Evolutionary conservation across 1,140 invertebrate genomes (phyloP).

Genomic region (Nylanderia fulva): DNA sequence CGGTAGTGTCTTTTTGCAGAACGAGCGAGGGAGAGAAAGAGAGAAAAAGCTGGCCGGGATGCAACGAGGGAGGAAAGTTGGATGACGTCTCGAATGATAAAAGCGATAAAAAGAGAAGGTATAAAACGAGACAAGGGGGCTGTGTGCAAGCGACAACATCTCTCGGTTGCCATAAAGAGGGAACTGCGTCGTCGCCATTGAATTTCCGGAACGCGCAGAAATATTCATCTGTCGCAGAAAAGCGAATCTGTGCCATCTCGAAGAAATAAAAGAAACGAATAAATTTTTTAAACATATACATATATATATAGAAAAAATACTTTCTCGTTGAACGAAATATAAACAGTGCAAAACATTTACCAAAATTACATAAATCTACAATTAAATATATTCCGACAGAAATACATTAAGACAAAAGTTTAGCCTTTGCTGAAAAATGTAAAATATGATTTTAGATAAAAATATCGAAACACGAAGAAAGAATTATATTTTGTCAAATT

Average conservation of each 20-base stretch:
- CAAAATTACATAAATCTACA: neutral
- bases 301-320: neutral
- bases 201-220: constrained; percentile 68
- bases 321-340: neutral
- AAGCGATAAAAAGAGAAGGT: constrained; percentile 73
- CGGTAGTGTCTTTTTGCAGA: constrained; percentile 67
- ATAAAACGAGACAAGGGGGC: constrained; percentile 73
- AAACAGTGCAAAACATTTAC: neutral
- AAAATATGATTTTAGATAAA: neutral
- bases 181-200: constrained; percentile 58
- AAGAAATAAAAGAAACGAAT: constrained; percentile 39
- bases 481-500: neutral
- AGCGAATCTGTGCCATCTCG: constrained; percentile 43
- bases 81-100: constrained; percentile 74
- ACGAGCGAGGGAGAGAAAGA: neutral
- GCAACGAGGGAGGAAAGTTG: constrained; percentile 37
- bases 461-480: neutral
- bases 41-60: neutral
- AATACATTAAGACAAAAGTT: neutral
- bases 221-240: constrained; percentile 66
- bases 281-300: neutral
- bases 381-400: neutral
- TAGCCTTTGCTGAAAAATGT: neutral
- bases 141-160: constrained; percentile 69
- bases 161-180: constrained; percentile 67